Evolutionary conservation across 2,113 vertebrate species (phyloP), one percentile per base, ranked within the genome.

Genomic region (Stictonetta naevosa): DNA sequence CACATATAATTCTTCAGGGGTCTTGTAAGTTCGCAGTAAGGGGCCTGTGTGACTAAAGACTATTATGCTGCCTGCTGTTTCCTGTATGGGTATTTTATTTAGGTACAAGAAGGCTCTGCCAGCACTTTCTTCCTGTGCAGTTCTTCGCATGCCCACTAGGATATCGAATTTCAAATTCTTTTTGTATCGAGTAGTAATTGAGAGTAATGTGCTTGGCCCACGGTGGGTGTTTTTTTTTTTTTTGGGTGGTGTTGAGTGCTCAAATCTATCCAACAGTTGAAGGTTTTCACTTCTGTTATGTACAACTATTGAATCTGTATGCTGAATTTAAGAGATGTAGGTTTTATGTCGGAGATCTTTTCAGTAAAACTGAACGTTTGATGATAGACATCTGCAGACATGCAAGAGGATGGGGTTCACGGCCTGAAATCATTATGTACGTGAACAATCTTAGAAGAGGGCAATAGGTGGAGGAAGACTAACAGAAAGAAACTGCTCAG

Each of bases 51-150:
- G 76, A 29, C 34, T 73, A 38, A 44, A 67, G 79, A 44, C 9
- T 71, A 2, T 59, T 63, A 28, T 0, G 0, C 10, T 81, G 56
- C 50, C 48, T 9, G 4, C 20, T 0, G 2, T 75, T 90, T 36
- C 23, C 23, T 78, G 19, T 42, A 15, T n/a, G 1, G 0, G 11
- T 83, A 0, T 90, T 91, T 88, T 59, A 23, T 58, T 19, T 79
- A 6, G 14, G 66, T 71, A 23, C 7, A 17, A 60, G 72, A 83
- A 84, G 53, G 20, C 36, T 88, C 69, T 87, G 38, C 58, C 44
- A 83, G 29, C 13, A 13, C 38, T 91, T 91, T 82, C 8, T 79
- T 83, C 66, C 52, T 40, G 56, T 48, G 79, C 26, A 55, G 52
- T 86, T 88, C 68, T 94, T 88, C 53, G 40, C 11, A 3, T 68